phyloP scores from a whole-genome alignment of 2,113 vertebrate species.

The Lophotis ruficrista region DNA sequence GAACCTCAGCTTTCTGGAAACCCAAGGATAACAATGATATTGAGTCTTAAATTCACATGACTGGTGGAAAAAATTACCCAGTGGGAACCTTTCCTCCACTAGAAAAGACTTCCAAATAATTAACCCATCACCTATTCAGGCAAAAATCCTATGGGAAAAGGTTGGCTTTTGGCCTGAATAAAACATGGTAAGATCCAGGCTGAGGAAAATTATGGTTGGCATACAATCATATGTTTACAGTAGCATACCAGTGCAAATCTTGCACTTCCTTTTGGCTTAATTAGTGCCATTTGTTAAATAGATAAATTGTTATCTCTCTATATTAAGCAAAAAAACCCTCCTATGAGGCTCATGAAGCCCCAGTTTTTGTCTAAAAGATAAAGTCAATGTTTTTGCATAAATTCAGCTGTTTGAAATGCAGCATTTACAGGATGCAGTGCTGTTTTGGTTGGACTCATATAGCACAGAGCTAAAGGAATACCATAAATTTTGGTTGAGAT shows the following conservation, averaged over 20 bases:
- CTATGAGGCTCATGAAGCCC: not conserved
- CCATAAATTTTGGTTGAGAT: not conserved
- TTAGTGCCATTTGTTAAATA: not conserved
- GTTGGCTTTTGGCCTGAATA: not conserved
- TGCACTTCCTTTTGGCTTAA: not conserved
- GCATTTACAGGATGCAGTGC: not conserved
- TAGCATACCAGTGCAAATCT: not conserved
- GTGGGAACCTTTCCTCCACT: not conserved
- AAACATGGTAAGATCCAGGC: not conserved
- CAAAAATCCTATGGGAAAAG: not conserved
- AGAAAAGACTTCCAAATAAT: not conserved
- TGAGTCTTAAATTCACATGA: not conserved
- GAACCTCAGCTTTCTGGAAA: not conserved
- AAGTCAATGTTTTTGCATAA: not conserved
- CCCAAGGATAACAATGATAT: not conserved
- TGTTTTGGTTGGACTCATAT: not conserved
- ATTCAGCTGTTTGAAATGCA: not conserved
- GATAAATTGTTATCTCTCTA: not conserved
- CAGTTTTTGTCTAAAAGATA: not conserved
- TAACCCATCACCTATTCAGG: not conserved
- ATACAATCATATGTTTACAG: not conserved
- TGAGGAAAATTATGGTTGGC: not conserved
- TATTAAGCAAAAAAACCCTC: not conserved
- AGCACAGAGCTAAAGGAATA: not conserved
- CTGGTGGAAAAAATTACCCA: not conserved